Conservation (phyloP, 2,888 invertebrate genomes). For the Parnassius smintheus region DNA sequence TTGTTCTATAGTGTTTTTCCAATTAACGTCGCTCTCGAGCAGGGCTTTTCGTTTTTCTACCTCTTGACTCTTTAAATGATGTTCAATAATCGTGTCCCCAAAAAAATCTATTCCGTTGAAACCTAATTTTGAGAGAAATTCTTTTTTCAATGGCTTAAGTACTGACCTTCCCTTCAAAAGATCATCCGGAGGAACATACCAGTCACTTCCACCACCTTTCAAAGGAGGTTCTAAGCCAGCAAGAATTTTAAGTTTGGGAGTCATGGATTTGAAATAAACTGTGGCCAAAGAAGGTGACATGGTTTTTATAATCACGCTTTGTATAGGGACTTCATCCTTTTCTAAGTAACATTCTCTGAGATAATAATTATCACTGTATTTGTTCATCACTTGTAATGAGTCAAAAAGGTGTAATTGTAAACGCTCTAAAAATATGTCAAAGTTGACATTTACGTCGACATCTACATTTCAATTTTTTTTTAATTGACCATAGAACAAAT, state of each 20-base stretch:
- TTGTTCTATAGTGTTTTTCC: conserved; percentile 48
- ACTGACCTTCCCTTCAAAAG: conserved; percentile 53
- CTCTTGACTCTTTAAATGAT: conserved; percentile 45
- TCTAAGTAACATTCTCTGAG: conserved; percentile 59
- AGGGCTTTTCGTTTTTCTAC: conserved; percentile 45
- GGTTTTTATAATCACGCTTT: conserved; percentile 56
- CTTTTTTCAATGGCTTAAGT: conserved; percentile 54
- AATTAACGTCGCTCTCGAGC: conserved; percentile 47
- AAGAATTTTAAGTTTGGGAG: conserved; percentile 51
- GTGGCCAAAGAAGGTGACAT: conserved; percentile 61
- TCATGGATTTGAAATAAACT: conserved; percentile 69
- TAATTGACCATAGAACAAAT: too few species aligned
- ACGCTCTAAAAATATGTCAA: too few species aligned
- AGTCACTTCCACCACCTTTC: conserved; percentile 64
- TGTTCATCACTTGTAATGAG: conserved; percentile 12
- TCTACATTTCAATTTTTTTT: too few species aligned
- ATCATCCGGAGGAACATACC: conserved; percentile 62
- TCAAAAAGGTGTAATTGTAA: too few species aligned
- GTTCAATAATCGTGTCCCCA: conserved; percentile 45
- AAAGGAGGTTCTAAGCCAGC: conserved; percentile 66
- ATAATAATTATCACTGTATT: conserved; percentile 57
- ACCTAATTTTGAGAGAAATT: conserved; percentile 51
- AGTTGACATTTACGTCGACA: too few species aligned
- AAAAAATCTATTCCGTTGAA: conserved; percentile 51
- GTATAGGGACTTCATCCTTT: conserved; percentile 63